Evolutionary conservation across 2,113 vertebrate species (phyloP).

Genomic region (Corvus hawaiiensis): DNA sequence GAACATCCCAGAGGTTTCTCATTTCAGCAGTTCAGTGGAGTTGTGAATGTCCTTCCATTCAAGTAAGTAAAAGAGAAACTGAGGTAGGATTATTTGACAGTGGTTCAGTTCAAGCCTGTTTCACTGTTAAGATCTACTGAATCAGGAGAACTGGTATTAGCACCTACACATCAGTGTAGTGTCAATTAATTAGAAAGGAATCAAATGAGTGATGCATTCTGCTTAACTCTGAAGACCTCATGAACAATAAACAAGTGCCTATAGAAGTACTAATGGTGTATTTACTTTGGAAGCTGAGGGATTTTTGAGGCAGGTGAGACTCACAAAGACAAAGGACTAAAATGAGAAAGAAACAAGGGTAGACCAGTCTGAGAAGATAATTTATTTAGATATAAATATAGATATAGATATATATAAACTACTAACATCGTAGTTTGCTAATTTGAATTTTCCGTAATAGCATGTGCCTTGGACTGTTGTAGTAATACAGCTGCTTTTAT

Average conservation of each 20-base stretch:
- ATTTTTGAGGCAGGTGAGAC: background rate
- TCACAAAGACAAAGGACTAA: background rate
- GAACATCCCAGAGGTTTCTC: background rate
- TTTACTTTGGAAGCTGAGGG: background rate
- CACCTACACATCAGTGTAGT: background rate
- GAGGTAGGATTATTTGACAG: background rate
- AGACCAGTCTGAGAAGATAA: background rate
- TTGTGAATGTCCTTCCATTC: background rate
- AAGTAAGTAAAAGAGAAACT: background rate
- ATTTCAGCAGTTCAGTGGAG: background rate
- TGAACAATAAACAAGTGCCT: background rate
- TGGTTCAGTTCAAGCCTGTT: background rate
- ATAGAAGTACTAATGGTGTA: background rate
- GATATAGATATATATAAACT: background rate
- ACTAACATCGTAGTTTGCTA: background rate
- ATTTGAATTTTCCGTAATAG: background rate
- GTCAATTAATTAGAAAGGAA: background rate
- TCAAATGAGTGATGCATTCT: background rate
- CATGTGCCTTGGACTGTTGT: background rate
- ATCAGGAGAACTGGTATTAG: background rate
- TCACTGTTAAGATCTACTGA: background rate
- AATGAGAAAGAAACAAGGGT: background rate
- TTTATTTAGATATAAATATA: background rate
- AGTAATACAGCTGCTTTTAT: background rate
- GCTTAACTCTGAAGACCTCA: background rate